Evolutionary conservation across 2,888 invertebrate genomes (phyloP).

Genomic region (Megalurothrips usitatus): DNA sequence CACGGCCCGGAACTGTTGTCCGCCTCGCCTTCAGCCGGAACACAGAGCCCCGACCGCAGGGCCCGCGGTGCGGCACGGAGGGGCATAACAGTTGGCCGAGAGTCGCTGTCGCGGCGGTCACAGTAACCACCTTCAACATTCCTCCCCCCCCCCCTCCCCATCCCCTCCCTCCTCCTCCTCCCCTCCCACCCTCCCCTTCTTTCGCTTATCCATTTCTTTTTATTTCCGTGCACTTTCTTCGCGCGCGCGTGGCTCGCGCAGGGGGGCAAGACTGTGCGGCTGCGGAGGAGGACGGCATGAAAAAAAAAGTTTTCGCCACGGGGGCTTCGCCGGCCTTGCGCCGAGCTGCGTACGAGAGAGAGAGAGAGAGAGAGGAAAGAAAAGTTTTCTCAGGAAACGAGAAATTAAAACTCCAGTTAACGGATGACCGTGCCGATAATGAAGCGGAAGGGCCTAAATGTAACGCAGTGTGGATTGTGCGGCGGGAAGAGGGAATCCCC

Average conservation of each 20-base stretch:
- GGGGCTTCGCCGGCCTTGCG: too few relatives aligned
- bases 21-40: too few relatives aligned
- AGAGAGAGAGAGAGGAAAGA: not conserved
- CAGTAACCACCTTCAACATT: not conserved
- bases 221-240: constrained; percentile 8
- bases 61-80: not conserved
- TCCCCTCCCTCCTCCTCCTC: not conserved
- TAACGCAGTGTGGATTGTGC: not conserved
- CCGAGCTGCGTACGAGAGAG: too few relatives aligned
- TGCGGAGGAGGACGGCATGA: not conserved
- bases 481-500: too few relatives aligned
- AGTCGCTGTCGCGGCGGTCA: not conserved
- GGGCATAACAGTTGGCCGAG: not conserved
- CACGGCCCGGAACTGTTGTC: too few relatives aligned
- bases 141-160: not conserved
- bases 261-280: too few relatives aligned
- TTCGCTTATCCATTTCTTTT: constrained; percentile 16
- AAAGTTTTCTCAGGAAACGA: not conserved
- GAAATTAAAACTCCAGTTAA: constrained; percentile 21
- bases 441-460: not conserved
- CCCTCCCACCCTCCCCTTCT: not conserved
- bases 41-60: too few relatives aligned
- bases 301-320: not conserved
- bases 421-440: constrained; percentile 1
- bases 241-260: not conserved